These are phyloP conservation scores for Phalacrocorax carbo DNA, from an alignment of 2,113 vertebrate genomes.

Conservation along the genomic window DNA sequence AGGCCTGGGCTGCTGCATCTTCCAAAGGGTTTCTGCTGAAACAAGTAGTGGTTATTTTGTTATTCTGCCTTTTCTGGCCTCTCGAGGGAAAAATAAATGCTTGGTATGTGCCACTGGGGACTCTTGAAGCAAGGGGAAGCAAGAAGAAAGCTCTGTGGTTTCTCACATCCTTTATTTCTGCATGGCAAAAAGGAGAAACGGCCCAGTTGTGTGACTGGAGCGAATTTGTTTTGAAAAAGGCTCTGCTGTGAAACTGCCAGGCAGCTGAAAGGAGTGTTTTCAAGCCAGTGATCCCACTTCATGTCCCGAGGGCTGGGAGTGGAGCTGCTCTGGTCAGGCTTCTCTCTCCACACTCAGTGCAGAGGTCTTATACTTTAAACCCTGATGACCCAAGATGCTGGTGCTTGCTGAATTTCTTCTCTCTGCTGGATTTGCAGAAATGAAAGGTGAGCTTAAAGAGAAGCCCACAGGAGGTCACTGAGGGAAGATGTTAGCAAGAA, in stretches of 20 bases:
- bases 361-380: background rate
- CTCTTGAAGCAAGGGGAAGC: background rate
- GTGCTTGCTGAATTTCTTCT: background rate
- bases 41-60: background rate
- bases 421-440: background rate
- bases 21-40: background rate
- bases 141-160: background rate
- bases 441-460: background rate
- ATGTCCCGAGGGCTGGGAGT: background rate
- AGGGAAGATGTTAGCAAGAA: background rate
- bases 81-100: background rate
- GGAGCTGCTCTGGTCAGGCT: background rate
- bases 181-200: background rate
- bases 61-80: background rate
- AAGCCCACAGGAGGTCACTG: background rate
- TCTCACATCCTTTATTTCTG: background rate
- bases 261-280: background rate
- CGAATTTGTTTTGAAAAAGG: background rate
- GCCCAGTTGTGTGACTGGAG: background rate
- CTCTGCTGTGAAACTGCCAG: background rate
- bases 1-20: background rate
- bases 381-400: fast-evolving
- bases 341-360: background rate
- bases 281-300: background rate
- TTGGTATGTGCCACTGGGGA: background rate